These are phyloP conservation scores for Dicyrtomina minuta DNA, from an alignment of 2,888 invertebrate genomes.

Conservation along the genomic window DNA sequence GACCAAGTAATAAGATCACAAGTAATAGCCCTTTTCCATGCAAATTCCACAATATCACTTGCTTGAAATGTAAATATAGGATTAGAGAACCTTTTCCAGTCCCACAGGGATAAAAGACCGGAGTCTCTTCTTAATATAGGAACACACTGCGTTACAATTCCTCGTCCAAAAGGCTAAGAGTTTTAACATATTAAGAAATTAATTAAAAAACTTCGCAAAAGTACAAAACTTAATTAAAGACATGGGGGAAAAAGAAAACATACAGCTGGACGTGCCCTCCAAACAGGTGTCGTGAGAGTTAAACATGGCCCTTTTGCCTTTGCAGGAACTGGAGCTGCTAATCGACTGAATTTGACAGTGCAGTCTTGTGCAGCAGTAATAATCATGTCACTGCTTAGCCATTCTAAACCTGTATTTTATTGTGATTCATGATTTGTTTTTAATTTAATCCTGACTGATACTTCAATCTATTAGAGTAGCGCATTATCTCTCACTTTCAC, in stretches of 20 bases:
- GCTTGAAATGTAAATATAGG: constrained; percentile 63
- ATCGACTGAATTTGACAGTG: constrained; percentile 92
- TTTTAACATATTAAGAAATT: background rate
- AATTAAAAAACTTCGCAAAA: background rate
- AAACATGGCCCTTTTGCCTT: constrained; percentile 76
- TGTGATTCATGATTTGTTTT: too few species aligned
- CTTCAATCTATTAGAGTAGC: too few species aligned
- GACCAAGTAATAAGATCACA: constrained; percentile 93
- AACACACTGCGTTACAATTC: constrained; percentile 16
- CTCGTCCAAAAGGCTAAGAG: constrained; percentile 15
- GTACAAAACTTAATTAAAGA: background rate
- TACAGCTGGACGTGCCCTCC: constrained; percentile 87
- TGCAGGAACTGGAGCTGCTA: constrained; percentile 66
- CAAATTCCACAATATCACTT: constrained; percentile 92
- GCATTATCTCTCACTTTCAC: background rate
- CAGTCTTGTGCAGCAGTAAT: constrained; percentile 90
- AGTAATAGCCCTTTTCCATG: constrained; percentile 78
- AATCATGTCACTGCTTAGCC: constrained; percentile 53
- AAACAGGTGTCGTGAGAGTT: constrained; percentile 82
- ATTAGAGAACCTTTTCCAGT: constrained; percentile 55
- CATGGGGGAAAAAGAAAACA: constrained; percentile 39
- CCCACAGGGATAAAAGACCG: constrained; percentile 72
- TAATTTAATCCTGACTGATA: too few species aligned
- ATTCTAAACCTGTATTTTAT: constrained; percentile 52
- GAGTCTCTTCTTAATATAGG: constrained; percentile 68